Evolutionary conservation across 2,888 invertebrate genomes (phyloP).

Genomic region (Smittia sp.): DNA sequence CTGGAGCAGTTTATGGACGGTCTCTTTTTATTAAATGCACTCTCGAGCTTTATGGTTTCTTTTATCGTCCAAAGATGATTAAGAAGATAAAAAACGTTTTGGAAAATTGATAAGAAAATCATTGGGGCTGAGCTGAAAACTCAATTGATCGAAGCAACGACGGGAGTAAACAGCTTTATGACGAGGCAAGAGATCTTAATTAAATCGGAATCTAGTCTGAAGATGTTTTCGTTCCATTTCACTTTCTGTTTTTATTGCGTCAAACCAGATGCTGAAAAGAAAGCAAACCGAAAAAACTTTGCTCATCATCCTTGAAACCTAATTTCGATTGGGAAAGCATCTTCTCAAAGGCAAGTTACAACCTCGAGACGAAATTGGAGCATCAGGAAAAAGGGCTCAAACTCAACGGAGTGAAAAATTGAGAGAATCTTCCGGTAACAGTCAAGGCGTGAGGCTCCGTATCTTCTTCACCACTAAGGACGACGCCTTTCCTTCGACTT

Average conservation of each 20-base stretch:
- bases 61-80: too few relatives aligned
- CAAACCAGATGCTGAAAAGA: background rate
- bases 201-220: background rate
- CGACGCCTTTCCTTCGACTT: background rate
- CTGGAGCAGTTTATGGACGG: background rate
- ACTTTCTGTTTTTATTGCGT: background rate
- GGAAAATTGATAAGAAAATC: too few relatives aligned
- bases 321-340: background rate
- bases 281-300: background rate
- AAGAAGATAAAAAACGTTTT: too few relatives aligned
- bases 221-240: background rate
- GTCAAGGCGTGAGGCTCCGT: background rate
- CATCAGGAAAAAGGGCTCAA: background rate
- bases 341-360: background rate
- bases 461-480: background rate
- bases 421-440: conserved; percentile 8
- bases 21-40: conserved; percentile 12
- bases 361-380: background rate
- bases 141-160: background rate
- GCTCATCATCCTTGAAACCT: background rate
- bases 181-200: background rate
- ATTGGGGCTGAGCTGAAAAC: too few relatives aligned
- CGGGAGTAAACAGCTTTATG: background rate
- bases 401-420: background rate
- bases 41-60: background rate